Conservation (phyloP, 1,140 invertebrate species). For the Paraescarpia echinospica region DNA sequence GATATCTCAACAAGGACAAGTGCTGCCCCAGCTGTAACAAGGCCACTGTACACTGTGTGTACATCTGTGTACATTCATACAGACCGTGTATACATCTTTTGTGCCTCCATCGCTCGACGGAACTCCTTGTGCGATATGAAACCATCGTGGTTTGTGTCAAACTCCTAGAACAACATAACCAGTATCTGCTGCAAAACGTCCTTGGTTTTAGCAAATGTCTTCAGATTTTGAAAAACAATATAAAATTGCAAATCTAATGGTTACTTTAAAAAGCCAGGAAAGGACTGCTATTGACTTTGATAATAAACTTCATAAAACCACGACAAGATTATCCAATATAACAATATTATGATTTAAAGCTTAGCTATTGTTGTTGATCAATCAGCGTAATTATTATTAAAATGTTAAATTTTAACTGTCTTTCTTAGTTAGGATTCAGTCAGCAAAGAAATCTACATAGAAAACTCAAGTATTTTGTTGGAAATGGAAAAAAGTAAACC, state of each 20-base stretch:
- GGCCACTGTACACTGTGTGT: conserved; percentile 63
- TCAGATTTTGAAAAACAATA: neutral
- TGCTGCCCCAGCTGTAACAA: neutral
- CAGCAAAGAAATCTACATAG: too few relatives aligned
- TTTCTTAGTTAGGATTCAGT: neutral
- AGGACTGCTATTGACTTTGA: too few relatives aligned
- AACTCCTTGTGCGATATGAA: conserved; percentile 99
- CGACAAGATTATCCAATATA: too few relatives aligned
- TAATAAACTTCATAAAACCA: too few relatives aligned
- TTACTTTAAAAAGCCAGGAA: neutral
- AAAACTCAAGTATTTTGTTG: neutral
- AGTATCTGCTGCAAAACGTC: neutral
- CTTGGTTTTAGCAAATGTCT: neutral
- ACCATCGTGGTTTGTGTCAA: conserved; percentile 93
- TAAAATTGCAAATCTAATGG: neutral
- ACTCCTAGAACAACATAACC: conserved; percentile 68
- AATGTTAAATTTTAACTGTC: neutral
- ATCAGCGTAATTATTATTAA: neutral
- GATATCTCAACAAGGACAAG: neutral
- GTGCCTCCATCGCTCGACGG: conserved; percentile 97
- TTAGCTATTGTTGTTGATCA: neutral
- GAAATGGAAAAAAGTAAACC: neutral
- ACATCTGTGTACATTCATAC: conserved; percentile 69
- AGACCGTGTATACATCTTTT: conserved; percentile 87
- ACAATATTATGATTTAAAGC: neutral